phyloP scores from a whole-genome alignment of 2,113 vertebrate genomes.

The Mohoua ochrocephala region DNA sequence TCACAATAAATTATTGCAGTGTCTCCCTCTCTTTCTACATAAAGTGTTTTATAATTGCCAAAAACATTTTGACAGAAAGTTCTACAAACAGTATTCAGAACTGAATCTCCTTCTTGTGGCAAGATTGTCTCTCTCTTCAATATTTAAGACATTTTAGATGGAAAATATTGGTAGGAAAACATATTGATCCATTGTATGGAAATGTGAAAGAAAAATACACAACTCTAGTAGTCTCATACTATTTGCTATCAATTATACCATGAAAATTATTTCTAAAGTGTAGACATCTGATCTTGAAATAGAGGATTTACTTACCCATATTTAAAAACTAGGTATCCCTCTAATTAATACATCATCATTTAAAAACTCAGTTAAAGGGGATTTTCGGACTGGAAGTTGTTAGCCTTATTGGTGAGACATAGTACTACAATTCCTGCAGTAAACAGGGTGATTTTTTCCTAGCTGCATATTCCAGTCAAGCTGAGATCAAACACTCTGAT shows the following conservation, averaged over 20 bases:
- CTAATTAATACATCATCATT: neutral
- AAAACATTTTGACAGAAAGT: neutral
- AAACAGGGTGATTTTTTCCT: neutral
- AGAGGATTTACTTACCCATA: neutral
- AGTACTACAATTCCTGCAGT: neutral
- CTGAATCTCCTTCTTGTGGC: rapidly evolving
- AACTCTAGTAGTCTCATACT: neutral
- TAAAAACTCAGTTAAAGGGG: neutral
- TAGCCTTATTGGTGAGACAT: neutral
- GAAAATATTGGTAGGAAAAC: neutral
- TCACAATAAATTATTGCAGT: neutral
- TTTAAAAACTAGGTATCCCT: neutral
- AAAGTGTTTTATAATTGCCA: neutral
- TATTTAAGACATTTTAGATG: neutral
- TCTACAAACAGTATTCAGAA: neutral
- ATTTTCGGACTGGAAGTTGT: neutral
- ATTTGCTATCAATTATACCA: neutral
- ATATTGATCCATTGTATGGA: neutral
- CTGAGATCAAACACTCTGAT: neutral
- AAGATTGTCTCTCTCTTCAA: neutral
- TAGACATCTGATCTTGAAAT: neutral
- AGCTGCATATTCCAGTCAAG: neutral
- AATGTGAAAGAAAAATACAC: neutral
- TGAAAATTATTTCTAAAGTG: neutral
- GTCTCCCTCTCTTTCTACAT: neutral